Evolutionary conservation across 2,797 vertebrate genomes (phyloP).

Genomic region (Smutsia temminckii): DNA sequence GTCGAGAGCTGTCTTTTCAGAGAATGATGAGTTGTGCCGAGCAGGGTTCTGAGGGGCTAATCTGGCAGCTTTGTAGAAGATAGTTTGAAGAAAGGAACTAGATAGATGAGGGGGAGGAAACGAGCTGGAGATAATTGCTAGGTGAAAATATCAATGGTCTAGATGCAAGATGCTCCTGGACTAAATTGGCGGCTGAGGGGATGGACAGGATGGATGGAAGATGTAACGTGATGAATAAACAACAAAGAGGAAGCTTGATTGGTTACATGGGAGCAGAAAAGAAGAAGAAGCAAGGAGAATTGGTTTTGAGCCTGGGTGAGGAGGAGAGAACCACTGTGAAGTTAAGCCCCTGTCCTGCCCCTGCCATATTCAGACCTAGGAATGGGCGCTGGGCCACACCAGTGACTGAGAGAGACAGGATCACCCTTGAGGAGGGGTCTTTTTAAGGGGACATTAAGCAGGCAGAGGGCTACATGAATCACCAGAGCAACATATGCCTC

Average conservation of each 20-base stretch:
- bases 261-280: background rate
- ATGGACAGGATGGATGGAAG: background rate
- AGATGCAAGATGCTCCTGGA: background rate
- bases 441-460: background rate
- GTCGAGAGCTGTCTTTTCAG: background rate
- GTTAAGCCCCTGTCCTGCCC: background rate
- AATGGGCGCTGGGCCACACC: background rate
- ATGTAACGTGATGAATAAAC: background rate
- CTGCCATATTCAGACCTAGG: too few relatives aligned
- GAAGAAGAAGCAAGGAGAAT: background rate
- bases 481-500: background rate
- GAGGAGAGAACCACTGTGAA: background rate
- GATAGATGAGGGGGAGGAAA: background rate
- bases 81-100: background rate
- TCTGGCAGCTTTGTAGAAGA: background rate
- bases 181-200: background rate
- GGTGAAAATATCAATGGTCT: background rate
- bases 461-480: background rate
- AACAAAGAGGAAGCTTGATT: background rate
- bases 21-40: background rate
- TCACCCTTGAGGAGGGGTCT: background rate
- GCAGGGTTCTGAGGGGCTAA: background rate
- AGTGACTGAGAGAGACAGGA: background rate
- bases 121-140: background rate
- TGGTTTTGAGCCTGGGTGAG: background rate